Evolutionary conservation across 2,113 vertebrate genomes (phyloP).

Genomic region (Austrofundulus limnaeus): DNA sequence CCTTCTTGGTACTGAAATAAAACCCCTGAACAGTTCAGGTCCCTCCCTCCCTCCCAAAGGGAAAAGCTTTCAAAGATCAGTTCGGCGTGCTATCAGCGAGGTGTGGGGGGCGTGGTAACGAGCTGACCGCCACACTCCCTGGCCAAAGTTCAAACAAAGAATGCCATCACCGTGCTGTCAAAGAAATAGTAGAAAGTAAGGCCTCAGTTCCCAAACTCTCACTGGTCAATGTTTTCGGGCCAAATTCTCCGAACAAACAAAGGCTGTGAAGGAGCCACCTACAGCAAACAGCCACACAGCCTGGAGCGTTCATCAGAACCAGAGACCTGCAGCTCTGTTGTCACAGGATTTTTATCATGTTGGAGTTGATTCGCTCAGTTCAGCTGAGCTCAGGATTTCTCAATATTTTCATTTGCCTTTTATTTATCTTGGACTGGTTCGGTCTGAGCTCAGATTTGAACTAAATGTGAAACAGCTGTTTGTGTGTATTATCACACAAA

Average conservation of each 20-base stretch:
- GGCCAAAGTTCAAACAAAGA: conserved; percentile 62
- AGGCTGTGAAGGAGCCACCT: conserved; percentile 34
- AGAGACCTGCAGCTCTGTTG: conserved; percentile 9
- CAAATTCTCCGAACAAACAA: conserved; percentile 55
- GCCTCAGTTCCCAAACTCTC: conserved; percentile 25
- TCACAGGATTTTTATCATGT: neutral
- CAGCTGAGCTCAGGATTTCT: neutral
- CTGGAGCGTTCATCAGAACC: conserved; percentile 11
- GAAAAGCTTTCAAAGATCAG: conserved; percentile 35
- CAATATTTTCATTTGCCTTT: conserved; percentile 16
- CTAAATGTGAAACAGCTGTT: conserved; percentile 66
- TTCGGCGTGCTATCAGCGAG: conserved; percentile 50
- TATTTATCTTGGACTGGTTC: neutral
- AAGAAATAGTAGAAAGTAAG: no score
- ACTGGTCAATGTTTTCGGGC: conserved; percentile 16
- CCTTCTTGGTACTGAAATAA: neutral
- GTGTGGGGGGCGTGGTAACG: conserved; percentile 32
- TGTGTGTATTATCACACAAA: conserved; percentile 30
- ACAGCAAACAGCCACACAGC: conserved; percentile 57
- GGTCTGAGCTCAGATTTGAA: conserved; percentile 43
- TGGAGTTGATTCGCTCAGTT: conserved; percentile 1
- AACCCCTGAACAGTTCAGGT: conserved; percentile 10
- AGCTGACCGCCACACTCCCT: conserved; percentile 16
- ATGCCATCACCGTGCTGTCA: no score
- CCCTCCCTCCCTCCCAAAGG: conserved; percentile 41